Evolutionary conservation across 2,113 vertebrate genomes (phyloP).

Genomic region (Conger conger): DNA sequence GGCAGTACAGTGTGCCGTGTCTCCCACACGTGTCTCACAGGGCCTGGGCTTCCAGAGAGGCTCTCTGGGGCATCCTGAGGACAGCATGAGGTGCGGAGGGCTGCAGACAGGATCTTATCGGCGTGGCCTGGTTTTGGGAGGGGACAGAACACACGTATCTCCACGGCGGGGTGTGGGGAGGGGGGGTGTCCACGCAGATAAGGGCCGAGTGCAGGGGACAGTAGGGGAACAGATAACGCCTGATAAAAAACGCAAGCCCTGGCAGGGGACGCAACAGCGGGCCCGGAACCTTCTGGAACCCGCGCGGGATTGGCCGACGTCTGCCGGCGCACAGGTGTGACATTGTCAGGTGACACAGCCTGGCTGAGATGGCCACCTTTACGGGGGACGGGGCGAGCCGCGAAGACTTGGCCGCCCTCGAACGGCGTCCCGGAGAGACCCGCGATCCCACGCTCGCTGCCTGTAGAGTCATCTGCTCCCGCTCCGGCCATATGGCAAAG

Average conservation of each 20-base stretch:
- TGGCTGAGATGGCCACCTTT: background rate
- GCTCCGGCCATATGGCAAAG: constrained; percentile 66
- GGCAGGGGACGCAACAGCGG: background rate
- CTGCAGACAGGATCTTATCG: constrained; percentile 14
- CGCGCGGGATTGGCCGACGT: background rate
- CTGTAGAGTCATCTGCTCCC: constrained; percentile 51
- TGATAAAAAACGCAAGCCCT: background rate
- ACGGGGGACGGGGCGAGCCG: background rate
- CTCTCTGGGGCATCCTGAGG: background rate
- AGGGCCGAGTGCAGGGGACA: background rate
- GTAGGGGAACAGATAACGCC: constrained; percentile 15
- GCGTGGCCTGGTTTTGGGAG: background rate
- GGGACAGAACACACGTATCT: background rate
- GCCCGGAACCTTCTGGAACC: background rate
- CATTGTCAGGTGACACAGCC: background rate
- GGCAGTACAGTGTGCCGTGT: no score
- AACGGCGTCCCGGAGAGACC: background rate
- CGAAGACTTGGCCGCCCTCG: background rate
- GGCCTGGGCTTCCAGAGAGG: no score
- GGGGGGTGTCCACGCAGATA: background rate
- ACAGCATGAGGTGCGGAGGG: background rate
- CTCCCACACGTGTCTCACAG: no score
- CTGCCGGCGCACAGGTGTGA: background rate
- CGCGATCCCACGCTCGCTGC: constrained; percentile 24
- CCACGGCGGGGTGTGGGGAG: background rate